Evolutionary conservation across 2,888 invertebrate species (phyloP).

Genomic region (Pseudococcus viburni): DNA sequence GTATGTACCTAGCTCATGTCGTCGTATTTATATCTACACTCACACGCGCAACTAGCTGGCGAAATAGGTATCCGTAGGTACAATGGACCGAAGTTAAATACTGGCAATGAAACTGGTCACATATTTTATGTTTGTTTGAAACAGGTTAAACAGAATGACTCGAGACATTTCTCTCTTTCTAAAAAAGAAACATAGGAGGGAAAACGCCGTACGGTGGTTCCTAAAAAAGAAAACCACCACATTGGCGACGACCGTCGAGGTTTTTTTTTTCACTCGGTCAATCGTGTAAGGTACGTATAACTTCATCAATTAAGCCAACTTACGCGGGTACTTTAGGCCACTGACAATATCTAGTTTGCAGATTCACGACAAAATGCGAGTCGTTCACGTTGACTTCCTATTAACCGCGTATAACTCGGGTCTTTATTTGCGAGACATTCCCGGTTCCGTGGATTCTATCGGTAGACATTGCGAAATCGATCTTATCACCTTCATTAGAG

Average conservation of each 20-base stretch:
- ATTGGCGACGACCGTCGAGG: not conserved
- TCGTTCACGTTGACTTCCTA: constrained; percentile 50
- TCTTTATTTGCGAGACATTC: constrained; percentile 49
- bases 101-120: constrained; percentile 52
- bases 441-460: not conserved
- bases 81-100: constrained; percentile 52
- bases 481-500: constrained; percentile 44
- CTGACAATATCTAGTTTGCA: constrained; percentile 21
- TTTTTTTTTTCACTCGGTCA: not conserved
- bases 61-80: not conserved
- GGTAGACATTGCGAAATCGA: constrained; percentile 45
- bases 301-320: constrained; percentile 52
- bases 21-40: not conserved
- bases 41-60: constrained; percentile 8
- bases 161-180: constrained; percentile 40
- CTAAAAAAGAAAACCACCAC: not conserved
- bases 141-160: constrained; percentile 51
- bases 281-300: not conserved
- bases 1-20: not conserved
- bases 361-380: constrained; percentile 47
- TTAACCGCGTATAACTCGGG: not conserved
- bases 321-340: constrained; percentile 30
- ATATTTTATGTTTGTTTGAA: constrained; percentile 53
- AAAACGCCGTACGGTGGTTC: constrained; percentile 15
- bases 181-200: not conserved